Evolutionary conservation across 1,140 invertebrate genomes (phyloP).

Genomic region (Habropoda laboriosa): DNA sequence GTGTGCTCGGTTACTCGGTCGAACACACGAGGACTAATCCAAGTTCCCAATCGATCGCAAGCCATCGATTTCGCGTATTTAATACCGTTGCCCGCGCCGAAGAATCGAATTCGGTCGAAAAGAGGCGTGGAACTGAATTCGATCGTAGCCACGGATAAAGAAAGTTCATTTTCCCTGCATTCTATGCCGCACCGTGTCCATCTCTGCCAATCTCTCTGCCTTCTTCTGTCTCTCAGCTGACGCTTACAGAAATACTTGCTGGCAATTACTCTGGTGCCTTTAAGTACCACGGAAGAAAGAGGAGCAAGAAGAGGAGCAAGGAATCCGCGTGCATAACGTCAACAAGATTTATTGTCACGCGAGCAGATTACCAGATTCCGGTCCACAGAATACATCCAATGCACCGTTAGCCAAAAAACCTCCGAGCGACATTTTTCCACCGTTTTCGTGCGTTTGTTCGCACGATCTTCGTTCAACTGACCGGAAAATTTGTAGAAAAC

Average conservation of each 20-base stretch:
- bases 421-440: neutral
- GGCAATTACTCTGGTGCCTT: conserved; percentile 50
- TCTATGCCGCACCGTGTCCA: conserved; percentile 1
- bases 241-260: conserved; percentile 57
- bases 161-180: conserved; percentile 20
- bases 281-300: conserved; percentile 47
- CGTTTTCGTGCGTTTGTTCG: neutral
- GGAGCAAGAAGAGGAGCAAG: conserved; percentile 49
- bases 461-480: neutral
- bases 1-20: too few relatives aligned
- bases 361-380: conserved; percentile 47
- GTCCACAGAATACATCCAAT: conserved; percentile 38
- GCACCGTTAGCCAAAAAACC: conserved; percentile 27
- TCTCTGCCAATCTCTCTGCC: conserved; percentile 25
- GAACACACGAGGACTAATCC: too few relatives aligned
- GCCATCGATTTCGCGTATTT: neutral
- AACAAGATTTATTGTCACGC: conserved; percentile 60
- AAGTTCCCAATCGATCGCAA: neutral
- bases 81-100: neutral
- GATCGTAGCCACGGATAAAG: conserved; percentile 10
- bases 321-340: conserved; percentile 59
- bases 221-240: conserved; percentile 53
- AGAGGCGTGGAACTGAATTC: neutral
- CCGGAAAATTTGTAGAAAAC: neutral
- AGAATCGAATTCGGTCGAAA: neutral